Base-by-base conservation (phyloP, 2,888 invertebrate species). In the Chloroclystis v-ata region DNA sequence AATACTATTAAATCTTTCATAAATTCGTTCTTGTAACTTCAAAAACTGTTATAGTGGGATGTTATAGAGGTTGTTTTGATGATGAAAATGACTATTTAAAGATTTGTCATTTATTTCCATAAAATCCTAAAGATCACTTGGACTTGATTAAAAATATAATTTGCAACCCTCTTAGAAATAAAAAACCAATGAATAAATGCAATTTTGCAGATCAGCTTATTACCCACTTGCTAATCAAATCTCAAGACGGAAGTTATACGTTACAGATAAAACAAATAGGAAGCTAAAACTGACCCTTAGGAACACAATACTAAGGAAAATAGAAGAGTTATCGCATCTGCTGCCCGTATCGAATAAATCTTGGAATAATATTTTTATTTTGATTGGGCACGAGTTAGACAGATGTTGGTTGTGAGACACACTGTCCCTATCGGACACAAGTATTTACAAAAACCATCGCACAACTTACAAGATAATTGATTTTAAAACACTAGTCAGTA, bases 321-420 rank as follows among this genome's bases (percentile, higher is more conserved):
- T 78, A 82, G 74, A 79, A 55, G 69, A 72, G 71, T 75, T 76
- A 65, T 70, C 72, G 75, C 86, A 87, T 87, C 86, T 87, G 86
- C 83, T 76, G 64, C 65, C 75, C 78, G 81, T 84, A 86, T 87
- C 86, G 69, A 80, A 86, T 84, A 85, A 86, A 87, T 87, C 85
- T 84, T 76, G 77, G 83, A 85, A 85, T 86, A 80, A 82, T 86
- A 86, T 86, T 87, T 85, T 87, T 84, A 85, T 87, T 85, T 84
- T 85, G 83, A 85, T 84, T 85, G 81, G 78, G 80, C 78, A 69
- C 76, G 80, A 77, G 79, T 82, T 80, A 76, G 78, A 80, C 86
- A 87, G 86, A 84, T 87, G 86, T 78, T 80, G 72, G 74, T 68
- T 56, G 26, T 43, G 56, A 54, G 60, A 74, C 69, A 70, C 52